Evolutionary conservation across 2,888 invertebrate genomes (phyloP), one percentile per base, ranked within the genome.

Genomic region (Synanthedon formicaeformis): DNA sequence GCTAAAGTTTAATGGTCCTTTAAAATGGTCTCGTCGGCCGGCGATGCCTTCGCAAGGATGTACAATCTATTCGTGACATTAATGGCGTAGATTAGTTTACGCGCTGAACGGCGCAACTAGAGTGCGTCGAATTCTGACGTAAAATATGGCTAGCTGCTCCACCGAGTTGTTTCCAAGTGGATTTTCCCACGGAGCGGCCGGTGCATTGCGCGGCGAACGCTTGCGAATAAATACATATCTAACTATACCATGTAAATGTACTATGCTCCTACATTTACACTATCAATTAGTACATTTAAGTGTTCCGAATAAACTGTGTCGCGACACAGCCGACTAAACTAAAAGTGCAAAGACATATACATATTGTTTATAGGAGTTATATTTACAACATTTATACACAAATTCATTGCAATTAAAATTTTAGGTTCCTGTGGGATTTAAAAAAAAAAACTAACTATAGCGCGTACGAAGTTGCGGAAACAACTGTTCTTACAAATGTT

Each of bases 11-110:
- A 45, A 45, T 45, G 14, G 45, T 14, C 65, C 67, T 69, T 75
- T 71, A 34, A 34, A 73, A 73, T 69, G 54, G 63, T 60, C 59
- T 56, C 63, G 57, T 58, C 13, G 61, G 62, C 59, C 63, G 61
- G 65, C 61, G 61, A 66, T 65, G 65, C 63, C 63, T 64, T 62
- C 57, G 71, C 75, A 81, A 79, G 78, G 82, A 83, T 81, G 69
- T 71, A 80, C 77, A 76, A 76, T 80, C 78, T 77, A 78, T 69
- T 84, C 78, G 78, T 75, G 77, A 73, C 76, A 75, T 69, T 76
- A 75, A 72, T 71, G 63, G 64, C 63, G 66, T 62, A 68, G 69
- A 75, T 73, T 71, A 67, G 67, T 71, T 50, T 71, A 66, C 66
- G 66, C 66, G 70, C 64, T 57, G 54, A 49, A 61, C 61, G 63